Evolutionary conservation across 1,140 invertebrate species (phyloP).

Genomic region (Zophobas atratus): DNA sequence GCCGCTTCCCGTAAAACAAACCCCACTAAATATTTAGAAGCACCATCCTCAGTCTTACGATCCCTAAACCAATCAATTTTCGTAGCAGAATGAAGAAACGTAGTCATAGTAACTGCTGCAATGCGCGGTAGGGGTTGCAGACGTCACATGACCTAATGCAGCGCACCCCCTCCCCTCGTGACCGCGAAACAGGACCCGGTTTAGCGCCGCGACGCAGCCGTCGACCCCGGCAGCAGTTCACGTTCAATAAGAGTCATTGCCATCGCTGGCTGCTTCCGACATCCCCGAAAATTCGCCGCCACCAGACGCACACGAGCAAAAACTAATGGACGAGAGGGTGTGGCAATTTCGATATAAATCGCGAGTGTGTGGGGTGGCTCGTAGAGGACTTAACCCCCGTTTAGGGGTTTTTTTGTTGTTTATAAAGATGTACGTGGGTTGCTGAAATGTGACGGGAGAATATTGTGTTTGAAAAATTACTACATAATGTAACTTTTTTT

Average conservation of each 20-base stretch:
- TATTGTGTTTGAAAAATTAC: too few relatives aligned
- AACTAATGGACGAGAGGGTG: constrained; percentile 17
- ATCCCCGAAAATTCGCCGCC: constrained; percentile 20
- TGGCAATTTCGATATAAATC: constrained; percentile 22
- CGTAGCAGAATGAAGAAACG: constrained; percentile 49
- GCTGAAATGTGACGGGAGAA: too few relatives aligned
- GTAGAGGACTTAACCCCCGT: too few relatives aligned
- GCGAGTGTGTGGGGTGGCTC: not conserved
- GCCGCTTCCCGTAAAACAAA: not conserved
- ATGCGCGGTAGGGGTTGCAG: constrained; percentile 58
- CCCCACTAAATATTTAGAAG: not conserved
- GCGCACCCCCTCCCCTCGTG: constrained; percentile 44
- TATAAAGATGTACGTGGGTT: too few relatives aligned
- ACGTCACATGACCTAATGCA: constrained; percentile 60
- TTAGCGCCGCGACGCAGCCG: constrained; percentile 55
- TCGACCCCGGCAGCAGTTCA: constrained; percentile 63
- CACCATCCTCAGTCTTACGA: not conserved
- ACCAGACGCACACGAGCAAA: not conserved
- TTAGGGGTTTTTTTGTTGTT: too few relatives aligned
- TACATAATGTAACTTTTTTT: too few relatives aligned
- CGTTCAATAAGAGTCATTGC: constrained; percentile 65
- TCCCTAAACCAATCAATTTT: constrained; percentile 32
- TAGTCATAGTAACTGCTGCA: constrained; percentile 61
- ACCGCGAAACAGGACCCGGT: constrained; percentile 50
- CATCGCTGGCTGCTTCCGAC: constrained; percentile 56